Conservation (phyloP, 1,140 invertebrate species). For the Araneus ventricosus region DNA sequence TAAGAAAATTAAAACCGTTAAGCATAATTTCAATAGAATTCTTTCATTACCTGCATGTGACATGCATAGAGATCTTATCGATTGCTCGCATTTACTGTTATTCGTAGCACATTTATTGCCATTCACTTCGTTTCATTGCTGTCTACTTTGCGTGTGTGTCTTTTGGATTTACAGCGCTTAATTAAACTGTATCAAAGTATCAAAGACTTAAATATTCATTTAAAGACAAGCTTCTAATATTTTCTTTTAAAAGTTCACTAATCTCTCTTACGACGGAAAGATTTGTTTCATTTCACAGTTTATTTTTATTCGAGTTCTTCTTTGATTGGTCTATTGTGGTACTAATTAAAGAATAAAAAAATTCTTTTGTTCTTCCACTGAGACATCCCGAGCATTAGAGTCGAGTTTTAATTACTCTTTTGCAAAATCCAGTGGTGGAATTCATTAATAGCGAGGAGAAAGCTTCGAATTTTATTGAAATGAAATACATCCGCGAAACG, state of each 20-base stretch:
- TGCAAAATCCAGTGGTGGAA: background rate
- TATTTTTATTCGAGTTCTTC: constrained; percentile 32
- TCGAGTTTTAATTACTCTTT: constrained; percentile 31
- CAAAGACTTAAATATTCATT: constrained; percentile 43
- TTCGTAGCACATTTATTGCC: background rate
- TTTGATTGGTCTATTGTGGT: constrained; percentile 10
- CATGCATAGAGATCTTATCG: background rate
- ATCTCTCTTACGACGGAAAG: constrained; percentile 3
- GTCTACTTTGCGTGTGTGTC: background rate
- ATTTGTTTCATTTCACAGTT: constrained; percentile 14
- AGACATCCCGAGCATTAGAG: background rate
- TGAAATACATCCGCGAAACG: background rate
- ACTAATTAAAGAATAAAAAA: constrained; percentile 38
- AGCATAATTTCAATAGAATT: background rate
- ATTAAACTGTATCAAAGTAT: constrained; percentile 31
- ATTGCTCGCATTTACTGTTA: background rate
- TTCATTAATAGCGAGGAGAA: background rate
- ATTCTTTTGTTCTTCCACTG: constrained; percentile 20
- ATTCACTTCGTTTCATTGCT: background rate
- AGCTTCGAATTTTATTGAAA: background rate
- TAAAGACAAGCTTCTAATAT: constrained; percentile 1
- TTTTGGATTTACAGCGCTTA: background rate
- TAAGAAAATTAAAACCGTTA: background rate
- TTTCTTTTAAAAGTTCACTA: constrained; percentile 16
- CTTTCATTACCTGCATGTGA: background rate